Base-by-base conservation (phyloP, 2,113 vertebrate species). In the Triplophysa tibetana region DNA sequence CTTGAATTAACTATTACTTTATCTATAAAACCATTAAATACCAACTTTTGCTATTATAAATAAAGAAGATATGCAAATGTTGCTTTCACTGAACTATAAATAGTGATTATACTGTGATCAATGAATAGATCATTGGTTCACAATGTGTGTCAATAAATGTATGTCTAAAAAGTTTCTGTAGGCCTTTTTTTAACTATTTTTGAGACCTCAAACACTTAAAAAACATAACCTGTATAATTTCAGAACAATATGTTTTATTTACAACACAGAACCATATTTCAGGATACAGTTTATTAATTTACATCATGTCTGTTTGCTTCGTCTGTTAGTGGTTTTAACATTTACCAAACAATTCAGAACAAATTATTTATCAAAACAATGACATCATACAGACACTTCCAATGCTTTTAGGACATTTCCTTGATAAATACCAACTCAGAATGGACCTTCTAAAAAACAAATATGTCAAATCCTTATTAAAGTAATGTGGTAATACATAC, bases 121-220 rank as follows among this genome's bases (percentile, higher is more conserved):
- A 33, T 33, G 33, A 33, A 33, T 33, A 33, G 4, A 33, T 33
- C 33, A 33, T 33, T 33, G 33, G 6, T 33, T 33, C 33, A 33
- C 33, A 33, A 29, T 29, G 4, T 33, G 33, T 23, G 29, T 9
- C 2, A 21, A 38, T 54, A 65, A 75, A 43, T 38, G 11, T 68
- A 54, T 33, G 7, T 52, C 62, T 48, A 65, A 65, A 17, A 9
- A 65, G 45, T 54, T 50, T 17, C 74, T 38, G 41, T 16, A 50
- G 61, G 45, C 60, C 23, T 65, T 52, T 54, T 38, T 54, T 65
- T 8, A 65, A 38, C 1, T 6, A 54, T 33, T 65, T 52, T 17
- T 75, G 41, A 50, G 23, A 76, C 23, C 24, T 64, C 21, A 76
- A 76, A 63, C 33, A 61, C 19, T 41, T 33, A 75, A 75, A 41